phyloP scores from a whole-genome alignment of 1,140 invertebrate species.

The Drosophila kanapiae region DNA sequence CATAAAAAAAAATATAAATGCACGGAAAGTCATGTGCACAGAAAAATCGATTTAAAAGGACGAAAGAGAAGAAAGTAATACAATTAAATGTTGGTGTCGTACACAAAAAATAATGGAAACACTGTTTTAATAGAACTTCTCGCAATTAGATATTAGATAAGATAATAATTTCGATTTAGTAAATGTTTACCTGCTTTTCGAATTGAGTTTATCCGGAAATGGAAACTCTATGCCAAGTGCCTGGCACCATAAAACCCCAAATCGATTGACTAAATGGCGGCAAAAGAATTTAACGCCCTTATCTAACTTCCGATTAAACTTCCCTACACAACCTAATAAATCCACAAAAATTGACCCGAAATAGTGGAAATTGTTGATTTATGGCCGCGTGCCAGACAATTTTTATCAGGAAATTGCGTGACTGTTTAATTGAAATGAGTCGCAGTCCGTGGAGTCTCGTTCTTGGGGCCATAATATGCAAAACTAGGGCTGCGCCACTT shows the following conservation, averaged over 20 bases:
- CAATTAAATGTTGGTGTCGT: too few relatives aligned
- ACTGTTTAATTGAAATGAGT: slow-evolving; percentile 77
- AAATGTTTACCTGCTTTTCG: neutral
- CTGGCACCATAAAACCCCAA: slow-evolving; percentile 5
- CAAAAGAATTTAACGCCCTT: slow-evolving; percentile 40
- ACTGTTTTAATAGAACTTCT: neutral
- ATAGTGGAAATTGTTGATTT: slow-evolving; percentile 64
- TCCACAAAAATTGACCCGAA: slow-evolving; percentile 50
- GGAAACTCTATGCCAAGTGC: neutral
- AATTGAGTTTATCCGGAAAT: neutral
- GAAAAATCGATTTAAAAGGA: neutral
- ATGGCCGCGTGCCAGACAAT: slow-evolving; percentile 64
- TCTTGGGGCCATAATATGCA: slow-evolving; percentile 43
- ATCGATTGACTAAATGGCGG: slow-evolving; percentile 14
- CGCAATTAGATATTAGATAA: neutral
- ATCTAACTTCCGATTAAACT: slow-evolving; percentile 34
- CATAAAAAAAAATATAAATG: neutral
- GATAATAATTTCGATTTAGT: neutral
- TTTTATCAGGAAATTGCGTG: slow-evolving; percentile 77
- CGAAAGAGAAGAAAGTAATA: too few relatives aligned
- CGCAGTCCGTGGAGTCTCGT: slow-evolving; percentile 7
- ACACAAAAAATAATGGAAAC: neutral
- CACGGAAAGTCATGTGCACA: neutral
- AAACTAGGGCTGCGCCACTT: slow-evolving; percentile 43
- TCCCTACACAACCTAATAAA: slow-evolving; percentile 19